phyloP scores from a whole-genome alignment of 1,140 invertebrate genomes.

The Tribolium madens region DNA sequence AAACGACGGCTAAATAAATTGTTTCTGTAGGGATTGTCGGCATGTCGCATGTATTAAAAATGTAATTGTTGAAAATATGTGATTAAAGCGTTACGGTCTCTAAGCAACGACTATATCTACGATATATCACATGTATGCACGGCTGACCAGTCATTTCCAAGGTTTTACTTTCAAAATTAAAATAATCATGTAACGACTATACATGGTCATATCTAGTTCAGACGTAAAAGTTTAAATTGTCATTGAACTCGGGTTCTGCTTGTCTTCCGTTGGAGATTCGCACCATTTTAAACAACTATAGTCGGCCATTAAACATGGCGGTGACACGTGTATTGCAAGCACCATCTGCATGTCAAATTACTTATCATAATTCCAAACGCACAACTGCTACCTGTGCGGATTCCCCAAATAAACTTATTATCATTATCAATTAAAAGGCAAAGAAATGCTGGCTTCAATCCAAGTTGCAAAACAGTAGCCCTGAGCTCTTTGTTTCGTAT shows the following conservation, averaged over 20 bases:
- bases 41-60: slow-evolving; percentile 28
- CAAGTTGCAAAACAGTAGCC: neutral
- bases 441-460: neutral
- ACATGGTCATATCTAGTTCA: slow-evolving; percentile 45
- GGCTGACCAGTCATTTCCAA: slow-evolving; percentile 43
- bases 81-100: slow-evolving; percentile 44
- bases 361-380: slow-evolving; percentile 13
- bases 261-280: slow-evolving; percentile 37
- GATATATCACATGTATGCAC: slow-evolving; percentile 38
- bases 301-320: slow-evolving; percentile 24
- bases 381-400: neutral
- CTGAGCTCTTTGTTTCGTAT: slow-evolving; percentile 32
- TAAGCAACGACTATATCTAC: slow-evolving; percentile 42
- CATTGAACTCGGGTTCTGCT: slow-evolving; percentile 34
- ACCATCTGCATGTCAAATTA: slow-evolving; percentile 30
- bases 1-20: slow-evolving; percentile 13
- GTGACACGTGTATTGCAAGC: slow-evolving; percentile 23
- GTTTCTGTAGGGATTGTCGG: slow-evolving; percentile 16
- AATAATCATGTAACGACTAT: slow-evolving; percentile 43
- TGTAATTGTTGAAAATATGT: slow-evolving; percentile 34
- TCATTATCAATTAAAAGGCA: neutral
- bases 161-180: slow-evolving; percentile 44
- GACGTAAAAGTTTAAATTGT: slow-evolving; percentile 37
- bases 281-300: slow-evolving; percentile 27
- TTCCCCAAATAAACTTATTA: neutral